These are phyloP conservation scores for Siphonodentalium dalli DNA, from an alignment of 2,888 invertebrate genomes.

Conservation along the genomic window DNA sequence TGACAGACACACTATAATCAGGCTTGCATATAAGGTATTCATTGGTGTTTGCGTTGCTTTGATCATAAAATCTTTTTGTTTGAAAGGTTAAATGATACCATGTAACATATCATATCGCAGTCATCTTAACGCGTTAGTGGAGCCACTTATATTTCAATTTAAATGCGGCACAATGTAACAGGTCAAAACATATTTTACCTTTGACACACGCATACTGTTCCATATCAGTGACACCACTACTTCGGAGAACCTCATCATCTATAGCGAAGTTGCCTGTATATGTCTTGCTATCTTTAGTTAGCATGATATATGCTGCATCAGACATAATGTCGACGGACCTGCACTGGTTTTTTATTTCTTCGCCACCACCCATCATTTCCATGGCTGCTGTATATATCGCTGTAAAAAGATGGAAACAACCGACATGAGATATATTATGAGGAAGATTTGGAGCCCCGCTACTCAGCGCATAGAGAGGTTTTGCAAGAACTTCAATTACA, in stretches of 20 bases:
- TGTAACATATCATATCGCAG: no score
- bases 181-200: slow-evolving; percentile 69
- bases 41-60: no score
- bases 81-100: no score
- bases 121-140: no score
- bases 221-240: slow-evolving; percentile 83
- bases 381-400: slow-evolving; percentile 91
- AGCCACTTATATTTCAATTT: neutral
- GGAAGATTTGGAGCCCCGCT: neutral
- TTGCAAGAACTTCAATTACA: no score
- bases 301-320: slow-evolving; percentile 86
- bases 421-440: no score
- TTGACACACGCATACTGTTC: slow-evolving; percentile 71
- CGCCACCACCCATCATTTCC: slow-evolving; percentile 70
- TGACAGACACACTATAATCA: no score
- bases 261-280: slow-evolving; percentile 89
- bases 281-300: slow-evolving; percentile 78
- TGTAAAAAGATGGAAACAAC: slow-evolving; percentile 57
- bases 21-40: no score
- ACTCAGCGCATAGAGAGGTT: no score
- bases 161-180: neutral
- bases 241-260: slow-evolving; percentile 84
- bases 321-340: slow-evolving; percentile 85
- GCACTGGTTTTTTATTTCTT: slow-evolving; percentile 72
- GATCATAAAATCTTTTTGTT: no score